These are phyloP conservation scores for Dione juno DNA, from an alignment of 2,888 invertebrate genomes.

Conservation along the genomic window DNA sequence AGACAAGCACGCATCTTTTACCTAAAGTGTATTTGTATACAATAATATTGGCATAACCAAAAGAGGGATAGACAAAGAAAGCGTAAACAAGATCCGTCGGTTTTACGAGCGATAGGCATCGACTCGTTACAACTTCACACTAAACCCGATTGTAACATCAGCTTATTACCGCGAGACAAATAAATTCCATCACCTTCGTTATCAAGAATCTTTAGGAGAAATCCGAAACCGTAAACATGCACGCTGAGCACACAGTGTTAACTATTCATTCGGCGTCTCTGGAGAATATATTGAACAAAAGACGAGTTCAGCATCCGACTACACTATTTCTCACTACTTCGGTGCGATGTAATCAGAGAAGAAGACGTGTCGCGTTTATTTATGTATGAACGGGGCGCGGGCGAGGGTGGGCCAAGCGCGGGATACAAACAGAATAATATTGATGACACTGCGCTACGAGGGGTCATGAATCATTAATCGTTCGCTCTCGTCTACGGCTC, in stretches of 20 bases:
- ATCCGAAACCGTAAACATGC: conserved; percentile 82
- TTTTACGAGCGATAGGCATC: conserved; percentile 53
- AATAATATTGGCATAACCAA: not conserved
- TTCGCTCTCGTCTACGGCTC: conserved; percentile 80
- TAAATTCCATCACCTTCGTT: conserved; percentile 76
- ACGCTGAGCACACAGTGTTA: conserved; percentile 76
- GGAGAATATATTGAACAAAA: conserved; percentile 81
- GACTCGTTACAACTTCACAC: conserved; percentile 66
- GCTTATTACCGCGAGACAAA: conserved; percentile 78
- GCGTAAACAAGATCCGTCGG: conserved; percentile 25
- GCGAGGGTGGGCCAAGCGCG: conserved; percentile 80
- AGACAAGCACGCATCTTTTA: no score
- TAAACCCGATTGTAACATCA: conserved; percentile 75
- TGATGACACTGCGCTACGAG: conserved; percentile 83
- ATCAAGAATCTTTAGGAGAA: conserved; percentile 80
- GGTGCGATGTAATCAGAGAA: conserved; percentile 84
- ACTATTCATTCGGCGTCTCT: conserved; percentile 78
- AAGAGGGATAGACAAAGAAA: conserved; percentile 36
- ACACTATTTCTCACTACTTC: conserved; percentile 84
- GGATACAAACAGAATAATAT: conserved; percentile 84
- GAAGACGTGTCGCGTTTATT: conserved; percentile 84
- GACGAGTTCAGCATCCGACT: conserved; percentile 78
- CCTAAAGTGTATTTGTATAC: not conserved
- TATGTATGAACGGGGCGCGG: conserved; percentile 82
- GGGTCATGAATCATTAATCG: conserved; percentile 84